phyloP scores from a whole-genome alignment of 2,888 invertebrate species.

The Drosophila fungiperda region DNA sequence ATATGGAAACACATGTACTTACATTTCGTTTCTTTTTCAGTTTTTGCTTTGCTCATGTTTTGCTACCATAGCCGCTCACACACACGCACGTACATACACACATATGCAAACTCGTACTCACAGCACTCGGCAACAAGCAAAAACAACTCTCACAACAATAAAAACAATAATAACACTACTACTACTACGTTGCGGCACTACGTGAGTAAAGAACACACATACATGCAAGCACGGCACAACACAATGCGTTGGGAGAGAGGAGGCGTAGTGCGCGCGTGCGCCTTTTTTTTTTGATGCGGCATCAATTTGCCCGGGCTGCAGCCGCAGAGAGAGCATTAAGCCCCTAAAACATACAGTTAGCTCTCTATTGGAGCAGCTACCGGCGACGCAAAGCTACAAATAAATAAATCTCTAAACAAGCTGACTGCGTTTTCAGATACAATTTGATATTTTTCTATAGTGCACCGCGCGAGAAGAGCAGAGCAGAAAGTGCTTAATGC shows the following conservation, averaged over 20 bases:
- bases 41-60: constrained; percentile 77
- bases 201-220: constrained; percentile 68
- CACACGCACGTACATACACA: constrained; percentile 22
- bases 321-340: constrained; percentile 22
- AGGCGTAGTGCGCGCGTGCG: constrained; percentile 55
- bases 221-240: constrained; percentile 38
- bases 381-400: constrained; percentile 61
- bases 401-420: constrained; percentile 26
- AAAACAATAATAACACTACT: constrained; percentile 77
- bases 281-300: constrained; percentile 50
- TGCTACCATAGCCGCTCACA: constrained; percentile 63
- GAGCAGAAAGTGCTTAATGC: constrained; percentile 17
- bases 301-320: constrained; percentile 58
- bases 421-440: constrained; percentile 26
- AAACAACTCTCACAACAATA: constrained; percentile 71
- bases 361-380: constrained; percentile 53
- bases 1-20: constrained; percentile 41
- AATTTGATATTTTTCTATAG: constrained; percentile 42
- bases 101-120: constrained; percentile 41
- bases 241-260: constrained; percentile 49
- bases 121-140: constrained; percentile 76
- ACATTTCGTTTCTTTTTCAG: constrained; percentile 62
- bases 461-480: constrained; percentile 33
- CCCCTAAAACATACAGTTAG: constrained; percentile 6
- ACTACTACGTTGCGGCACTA: constrained; percentile 75